These are phyloP conservation scores for Hapalemur alaotrensis DNA, from an alignment of 2,797 vertebrate species.

Conservation along the genomic window DNA sequence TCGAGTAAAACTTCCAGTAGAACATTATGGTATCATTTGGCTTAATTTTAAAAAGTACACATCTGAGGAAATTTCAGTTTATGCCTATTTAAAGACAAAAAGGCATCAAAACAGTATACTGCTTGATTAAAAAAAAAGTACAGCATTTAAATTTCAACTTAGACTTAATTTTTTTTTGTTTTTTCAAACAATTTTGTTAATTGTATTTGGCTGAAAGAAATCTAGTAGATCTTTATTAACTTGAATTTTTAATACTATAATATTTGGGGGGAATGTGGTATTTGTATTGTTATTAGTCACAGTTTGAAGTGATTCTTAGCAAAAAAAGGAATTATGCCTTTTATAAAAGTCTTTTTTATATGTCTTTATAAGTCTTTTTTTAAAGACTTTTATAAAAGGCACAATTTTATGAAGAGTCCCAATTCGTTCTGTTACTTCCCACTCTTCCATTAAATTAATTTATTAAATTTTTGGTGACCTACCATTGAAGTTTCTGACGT, in stretches of 20 bases:
- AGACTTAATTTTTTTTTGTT: background rate
- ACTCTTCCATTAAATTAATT: slow-evolving; percentile 2
- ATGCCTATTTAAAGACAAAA: background rate
- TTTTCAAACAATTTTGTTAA: background rate
- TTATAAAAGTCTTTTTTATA: background rate
- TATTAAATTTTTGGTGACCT: slow-evolving; percentile 1
- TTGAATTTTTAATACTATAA: slow-evolving; percentile 8
- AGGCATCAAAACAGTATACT: background rate
- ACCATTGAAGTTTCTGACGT: slow-evolving; percentile 26
- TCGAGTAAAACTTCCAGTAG: background rate
- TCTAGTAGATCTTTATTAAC: slow-evolving; percentile 17
- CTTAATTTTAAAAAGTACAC: background rate
- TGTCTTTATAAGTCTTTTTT: too few relatives aligned
- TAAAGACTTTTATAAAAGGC: background rate
- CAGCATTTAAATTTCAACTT: background rate
- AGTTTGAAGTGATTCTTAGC: background rate
- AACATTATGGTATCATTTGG: background rate
- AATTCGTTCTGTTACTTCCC: background rate
- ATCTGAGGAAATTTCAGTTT: background rate
- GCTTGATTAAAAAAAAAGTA: background rate
- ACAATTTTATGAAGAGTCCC: background rate
- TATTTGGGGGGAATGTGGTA: background rate
- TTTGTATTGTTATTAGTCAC: slow-evolving; percentile 9
- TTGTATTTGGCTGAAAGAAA: slow-evolving; percentile 46
- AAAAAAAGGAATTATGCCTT: background rate